Conservation (phyloP, 2,888 invertebrate species). For the Tubulanus polymorphus region DNA sequence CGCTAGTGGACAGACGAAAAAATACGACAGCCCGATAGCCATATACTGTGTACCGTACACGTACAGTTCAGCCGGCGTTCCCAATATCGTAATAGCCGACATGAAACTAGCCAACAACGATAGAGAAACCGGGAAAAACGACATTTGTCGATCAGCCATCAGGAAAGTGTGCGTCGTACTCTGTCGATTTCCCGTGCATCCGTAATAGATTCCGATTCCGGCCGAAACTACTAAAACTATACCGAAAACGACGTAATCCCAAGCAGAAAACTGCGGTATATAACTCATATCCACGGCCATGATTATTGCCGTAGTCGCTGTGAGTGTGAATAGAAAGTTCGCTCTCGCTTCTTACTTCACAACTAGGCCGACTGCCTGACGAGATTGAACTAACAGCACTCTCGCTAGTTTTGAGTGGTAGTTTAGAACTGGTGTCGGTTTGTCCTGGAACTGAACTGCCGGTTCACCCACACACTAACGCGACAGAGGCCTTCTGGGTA, state of each 20-base stretch:
- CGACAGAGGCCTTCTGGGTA: too few species aligned
- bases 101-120: constrained; percentile 52
- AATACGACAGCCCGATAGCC: constrained; percentile 40
- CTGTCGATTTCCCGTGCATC: constrained; percentile 36
- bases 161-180: constrained; percentile 39
- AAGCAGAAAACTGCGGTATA: constrained; percentile 26
- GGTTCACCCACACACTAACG: too few species aligned
- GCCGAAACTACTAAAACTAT: constrained; percentile 37
- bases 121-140: constrained; percentile 42
- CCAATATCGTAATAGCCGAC: constrained; percentile 50
- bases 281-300: constrained; percentile 13
- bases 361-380: too few species aligned
- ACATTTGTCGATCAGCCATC: constrained; percentile 47
- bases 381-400: too few species aligned
- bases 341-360: too few species aligned
- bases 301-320: too few species aligned
- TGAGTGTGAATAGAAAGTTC: too few species aligned
- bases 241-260: constrained; percentile 44
- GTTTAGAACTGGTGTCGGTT: too few species aligned
- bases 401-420: too few species aligned
- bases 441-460: too few species aligned
- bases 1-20: constrained; percentile 41
- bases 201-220: constrained; percentile 41
- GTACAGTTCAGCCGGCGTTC: constrained; percentile 49
- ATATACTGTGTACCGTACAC: constrained; percentile 46